Conservation (phyloP, 2,797 vertebrate genomes). For the Decapterus maruadsi region DNA sequence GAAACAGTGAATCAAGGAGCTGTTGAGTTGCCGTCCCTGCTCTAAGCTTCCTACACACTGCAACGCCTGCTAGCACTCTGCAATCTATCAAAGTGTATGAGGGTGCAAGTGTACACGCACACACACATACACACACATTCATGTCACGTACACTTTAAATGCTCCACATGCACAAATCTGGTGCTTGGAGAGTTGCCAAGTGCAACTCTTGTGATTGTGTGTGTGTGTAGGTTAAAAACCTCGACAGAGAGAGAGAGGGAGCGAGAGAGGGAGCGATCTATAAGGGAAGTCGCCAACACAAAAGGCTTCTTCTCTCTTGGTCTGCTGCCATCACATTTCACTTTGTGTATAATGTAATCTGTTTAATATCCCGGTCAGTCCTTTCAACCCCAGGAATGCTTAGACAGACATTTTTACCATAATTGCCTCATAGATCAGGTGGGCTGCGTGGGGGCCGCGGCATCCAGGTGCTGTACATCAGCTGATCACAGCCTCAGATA, state of each 20-base stretch:
- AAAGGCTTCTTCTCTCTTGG: slow-evolving; percentile 52
- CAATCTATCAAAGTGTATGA: slow-evolving; percentile 46
- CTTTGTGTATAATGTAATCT: slow-evolving; percentile 77
- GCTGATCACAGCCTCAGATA: slow-evolving; percentile 71
- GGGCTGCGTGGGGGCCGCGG: slow-evolving; percentile 28
- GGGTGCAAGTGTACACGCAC: not conserved
- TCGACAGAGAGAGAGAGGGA: slow-evolving; percentile 2
- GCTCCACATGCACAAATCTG: slow-evolving; percentile 44
- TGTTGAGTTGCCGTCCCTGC: slow-evolving; percentile 33
- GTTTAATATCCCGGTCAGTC: slow-evolving; percentile 76
- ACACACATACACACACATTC: slow-evolving; percentile 10
- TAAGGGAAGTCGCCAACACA: slow-evolving; percentile 51
- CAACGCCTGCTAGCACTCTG: slow-evolving; percentile 35
- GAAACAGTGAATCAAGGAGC: slow-evolving; percentile 43
- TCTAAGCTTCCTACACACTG: slow-evolving; percentile 23
- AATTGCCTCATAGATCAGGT: slow-evolving; percentile 79
- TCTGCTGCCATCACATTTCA: slow-evolving; percentile 74
- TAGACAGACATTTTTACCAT: slow-evolving; percentile 75
- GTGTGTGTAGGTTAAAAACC: slow-evolving; percentile 29
- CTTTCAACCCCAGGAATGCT: slow-evolving; percentile 79
- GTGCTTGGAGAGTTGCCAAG: slow-evolving; percentile 35
- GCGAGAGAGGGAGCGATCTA: slow-evolving; percentile 27
- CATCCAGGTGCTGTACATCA: slow-evolving; percentile 67
- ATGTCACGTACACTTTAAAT: slow-evolving; percentile 38
- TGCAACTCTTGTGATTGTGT: slow-evolving; percentile 15